A percentile compares a stretch with the other conserved stretches of the same genome.
Conservation (phyloP, 1,140 invertebrate genomes). For the Drosophila obscura region DNA sequence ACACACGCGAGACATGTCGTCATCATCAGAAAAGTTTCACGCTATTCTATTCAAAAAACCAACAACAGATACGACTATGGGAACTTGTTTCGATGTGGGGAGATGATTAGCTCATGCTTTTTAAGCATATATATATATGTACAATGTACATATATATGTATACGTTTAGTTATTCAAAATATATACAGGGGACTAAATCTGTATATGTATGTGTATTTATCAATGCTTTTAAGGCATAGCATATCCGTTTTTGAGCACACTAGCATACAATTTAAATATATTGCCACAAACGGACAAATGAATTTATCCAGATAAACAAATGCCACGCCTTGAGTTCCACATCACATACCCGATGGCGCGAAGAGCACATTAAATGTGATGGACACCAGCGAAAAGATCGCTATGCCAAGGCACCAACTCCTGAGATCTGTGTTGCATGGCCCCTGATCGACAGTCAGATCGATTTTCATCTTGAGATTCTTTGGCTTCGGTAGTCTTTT, state of each 20-base stretch:
- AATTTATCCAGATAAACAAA: slow-evolving; percentile 28
- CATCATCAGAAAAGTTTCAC: slow-evolving; percentile 25
- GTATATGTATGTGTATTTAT: not conserved
- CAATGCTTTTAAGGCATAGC: slow-evolving; percentile 12
- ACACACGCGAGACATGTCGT: slow-evolving; percentile 29
- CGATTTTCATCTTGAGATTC: slow-evolving; percentile 56
- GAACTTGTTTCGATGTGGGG: slow-evolving; percentile 34
- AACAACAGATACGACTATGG: slow-evolving; percentile 24
- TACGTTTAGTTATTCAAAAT: not conserved
- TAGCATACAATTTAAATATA: slow-evolving; percentile 6
- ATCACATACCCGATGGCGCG: slow-evolving; percentile 48
- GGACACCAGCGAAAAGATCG: slow-evolving; percentile 47
- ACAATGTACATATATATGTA: not conserved
- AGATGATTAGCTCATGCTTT: slow-evolving; percentile 62
- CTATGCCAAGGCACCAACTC: slow-evolving; percentile 65
- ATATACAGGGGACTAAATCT: slow-evolving; percentile 1
- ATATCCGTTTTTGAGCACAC: slow-evolving; percentile 5
- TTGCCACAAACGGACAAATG: not conserved
- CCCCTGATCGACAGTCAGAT: slow-evolving; percentile 59
- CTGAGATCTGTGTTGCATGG: slow-evolving; percentile 56
- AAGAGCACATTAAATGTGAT: slow-evolving; percentile 35
- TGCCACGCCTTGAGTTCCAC: slow-evolving; percentile 33
- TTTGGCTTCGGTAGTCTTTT: no score
- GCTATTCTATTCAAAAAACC: slow-evolving; percentile 13
- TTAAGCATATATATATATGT: slow-evolving; percentile 13